phyloP scores from a whole-genome alignment of 1,140 invertebrate genomes.

The Drosophila eugracilis region DNA sequence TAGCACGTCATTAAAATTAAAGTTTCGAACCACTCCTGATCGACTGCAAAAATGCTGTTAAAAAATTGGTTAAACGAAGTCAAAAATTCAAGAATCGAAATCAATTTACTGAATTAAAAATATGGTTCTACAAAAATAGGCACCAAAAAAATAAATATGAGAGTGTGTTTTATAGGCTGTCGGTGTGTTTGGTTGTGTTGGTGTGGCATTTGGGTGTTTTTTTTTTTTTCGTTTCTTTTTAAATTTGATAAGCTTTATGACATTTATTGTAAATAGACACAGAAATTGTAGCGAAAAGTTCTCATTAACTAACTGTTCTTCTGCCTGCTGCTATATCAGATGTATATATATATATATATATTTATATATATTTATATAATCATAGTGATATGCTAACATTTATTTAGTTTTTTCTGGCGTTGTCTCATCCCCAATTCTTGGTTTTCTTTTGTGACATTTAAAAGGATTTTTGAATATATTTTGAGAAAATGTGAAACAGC shows the following conservation, averaged over 20 bases:
- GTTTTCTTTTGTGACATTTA: conserved; percentile 20
- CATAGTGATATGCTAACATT: conserved; percentile 77
- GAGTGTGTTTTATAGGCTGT: conserved; percentile 17
- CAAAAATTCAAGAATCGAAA: conserved; percentile 54
- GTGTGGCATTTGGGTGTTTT: conserved; percentile 16
- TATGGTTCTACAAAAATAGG: conserved; percentile 21
- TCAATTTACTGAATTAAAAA: conserved; percentile 33
- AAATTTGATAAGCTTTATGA: conserved; percentile 56
- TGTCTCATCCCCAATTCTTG: conserved; percentile 6
- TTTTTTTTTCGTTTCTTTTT: too few relatives aligned
- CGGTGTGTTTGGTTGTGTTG: conserved; percentile 3
- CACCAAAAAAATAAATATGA: conserved; percentile 43
- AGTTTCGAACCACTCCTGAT: conserved; percentile 60
- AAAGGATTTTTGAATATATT: conserved; percentile 18
- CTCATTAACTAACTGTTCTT: conserved; percentile 58
- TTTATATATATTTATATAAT: conserved; percentile 16
- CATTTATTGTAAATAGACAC: conserved; percentile 79
- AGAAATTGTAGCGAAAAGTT: conserved; percentile 74
- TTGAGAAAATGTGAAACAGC: too few relatives aligned
- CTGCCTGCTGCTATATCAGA: conserved; percentile 50
- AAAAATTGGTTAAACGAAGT: conserved; percentile 49
- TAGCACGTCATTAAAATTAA: conserved; percentile 67
- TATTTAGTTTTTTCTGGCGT: conserved; percentile 45
- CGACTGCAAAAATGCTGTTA: conserved; percentile 72
- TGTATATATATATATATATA: conserved; percentile 31